phyloP scores from a whole-genome alignment of 2,797 vertebrate genomes.

The Malurus leucopterus region DNA sequence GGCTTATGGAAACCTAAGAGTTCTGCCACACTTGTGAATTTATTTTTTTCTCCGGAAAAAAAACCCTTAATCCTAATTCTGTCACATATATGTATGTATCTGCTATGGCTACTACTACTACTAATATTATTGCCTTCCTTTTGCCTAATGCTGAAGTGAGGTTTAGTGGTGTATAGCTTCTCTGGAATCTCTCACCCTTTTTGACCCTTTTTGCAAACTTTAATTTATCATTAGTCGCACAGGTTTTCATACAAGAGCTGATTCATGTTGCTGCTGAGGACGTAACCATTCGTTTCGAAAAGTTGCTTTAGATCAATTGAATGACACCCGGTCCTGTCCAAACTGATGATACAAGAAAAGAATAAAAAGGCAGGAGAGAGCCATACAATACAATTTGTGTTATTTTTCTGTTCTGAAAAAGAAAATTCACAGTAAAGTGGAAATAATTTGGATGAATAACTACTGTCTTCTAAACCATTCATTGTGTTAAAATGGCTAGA shows the following conservation, averaged over 20 bases:
- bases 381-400: background rate
- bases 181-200: background rate
- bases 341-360: background rate
- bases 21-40: background rate
- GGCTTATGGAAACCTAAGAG: background rate
- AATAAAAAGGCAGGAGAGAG: background rate
- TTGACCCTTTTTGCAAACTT: background rate
- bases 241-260: background rate
- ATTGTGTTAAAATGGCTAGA: background rate
- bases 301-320: background rate
- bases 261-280: background rate
- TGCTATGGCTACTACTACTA: background rate
- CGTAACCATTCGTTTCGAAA: fast-evolving
- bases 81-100: background rate
- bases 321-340: background rate
- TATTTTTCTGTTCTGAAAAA: background rate
- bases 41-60: background rate
- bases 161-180: background rate
- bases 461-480: background rate
- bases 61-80: background rate
- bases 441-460: background rate
- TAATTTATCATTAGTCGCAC: background rate
- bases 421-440: background rate
- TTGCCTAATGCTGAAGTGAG: background rate
- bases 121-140: background rate